Conservation (phyloP, 1,140 invertebrate species). For the Ceratitis capitata region DNA sequence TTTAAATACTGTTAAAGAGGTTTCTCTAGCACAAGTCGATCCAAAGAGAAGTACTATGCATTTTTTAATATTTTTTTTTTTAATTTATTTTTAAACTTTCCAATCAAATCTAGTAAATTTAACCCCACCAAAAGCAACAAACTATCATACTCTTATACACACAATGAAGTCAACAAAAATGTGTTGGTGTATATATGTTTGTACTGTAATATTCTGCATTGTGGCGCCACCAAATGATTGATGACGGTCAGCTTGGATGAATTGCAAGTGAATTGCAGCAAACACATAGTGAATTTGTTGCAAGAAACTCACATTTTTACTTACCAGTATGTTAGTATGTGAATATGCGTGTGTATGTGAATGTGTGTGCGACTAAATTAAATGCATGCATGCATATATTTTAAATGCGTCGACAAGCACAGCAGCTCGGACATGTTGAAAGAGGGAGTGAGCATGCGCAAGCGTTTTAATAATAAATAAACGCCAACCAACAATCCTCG, state of each 20-base stretch:
- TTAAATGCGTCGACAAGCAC: neutral
- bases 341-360: neutral
- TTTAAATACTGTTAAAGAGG: too few relatives aligned
- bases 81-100: too few relatives aligned
- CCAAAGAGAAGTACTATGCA: too few relatives aligned
- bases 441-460: neutral
- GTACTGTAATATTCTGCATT: neutral
- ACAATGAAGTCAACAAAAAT: too few relatives aligned
- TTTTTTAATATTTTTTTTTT: too few relatives aligned
- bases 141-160: too few relatives aligned
- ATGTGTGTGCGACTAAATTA: neutral
- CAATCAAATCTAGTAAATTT: too few relatives aligned
- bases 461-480: conserved; percentile 5
- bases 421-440: neutral
- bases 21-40: too few relatives aligned
- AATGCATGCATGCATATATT: neutral
- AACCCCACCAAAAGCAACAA: too few relatives aligned
- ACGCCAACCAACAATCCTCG: neutral
- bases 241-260: conserved; percentile 1
- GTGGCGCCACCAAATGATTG: neutral
- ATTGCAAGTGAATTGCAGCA: neutral
- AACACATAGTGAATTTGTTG: neutral
- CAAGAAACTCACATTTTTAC: neutral
- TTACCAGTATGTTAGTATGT: neutral
- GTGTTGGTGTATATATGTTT: too few relatives aligned